phyloP scores from a whole-genome alignment of 1,140 invertebrate genomes.

The Leptinotarsa defecta region DNA sequence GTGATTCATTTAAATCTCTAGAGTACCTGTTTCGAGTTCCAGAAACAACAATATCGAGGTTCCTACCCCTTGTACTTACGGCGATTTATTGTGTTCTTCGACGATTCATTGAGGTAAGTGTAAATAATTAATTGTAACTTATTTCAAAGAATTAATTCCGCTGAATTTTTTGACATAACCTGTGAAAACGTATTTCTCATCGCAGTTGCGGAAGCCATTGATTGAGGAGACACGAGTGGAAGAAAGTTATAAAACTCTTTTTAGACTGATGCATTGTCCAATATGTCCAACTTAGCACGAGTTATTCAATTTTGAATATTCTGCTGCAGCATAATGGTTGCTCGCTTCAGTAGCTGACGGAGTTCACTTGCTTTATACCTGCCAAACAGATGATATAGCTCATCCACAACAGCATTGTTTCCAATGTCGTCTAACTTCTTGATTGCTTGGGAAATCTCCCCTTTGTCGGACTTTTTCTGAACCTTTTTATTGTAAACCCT shows the following conservation, averaged over 20 bases:
- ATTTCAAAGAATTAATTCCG: background rate
- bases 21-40: too few species aligned
- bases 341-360: slow-evolving; percentile 23
- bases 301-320: too few species aligned
- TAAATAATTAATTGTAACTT: too few species aligned
- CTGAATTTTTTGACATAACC: too few species aligned
- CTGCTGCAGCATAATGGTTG: slow-evolving; percentile 30
- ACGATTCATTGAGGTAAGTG: background rate
- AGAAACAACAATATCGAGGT: too few species aligned
- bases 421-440: slow-evolving; percentile 19
- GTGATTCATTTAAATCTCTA: too few species aligned
- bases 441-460: slow-evolving; percentile 18
- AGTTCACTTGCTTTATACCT: slow-evolving; percentile 32
- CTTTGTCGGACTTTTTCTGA: background rate
- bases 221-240: too few species aligned
- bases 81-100: background rate
- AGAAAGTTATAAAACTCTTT: too few species aligned
- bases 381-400: slow-evolving; percentile 28
- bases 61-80: background rate
- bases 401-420: slow-evolving; percentile 24
- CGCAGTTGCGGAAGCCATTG: too few species aligned
- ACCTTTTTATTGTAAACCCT: background rate
- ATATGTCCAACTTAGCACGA: too few species aligned
- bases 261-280: too few species aligned
- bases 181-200: too few species aligned